Evolutionary conservation across 1,140 invertebrate genomes (phyloP).

Genomic region (Lerema accius): DNA sequence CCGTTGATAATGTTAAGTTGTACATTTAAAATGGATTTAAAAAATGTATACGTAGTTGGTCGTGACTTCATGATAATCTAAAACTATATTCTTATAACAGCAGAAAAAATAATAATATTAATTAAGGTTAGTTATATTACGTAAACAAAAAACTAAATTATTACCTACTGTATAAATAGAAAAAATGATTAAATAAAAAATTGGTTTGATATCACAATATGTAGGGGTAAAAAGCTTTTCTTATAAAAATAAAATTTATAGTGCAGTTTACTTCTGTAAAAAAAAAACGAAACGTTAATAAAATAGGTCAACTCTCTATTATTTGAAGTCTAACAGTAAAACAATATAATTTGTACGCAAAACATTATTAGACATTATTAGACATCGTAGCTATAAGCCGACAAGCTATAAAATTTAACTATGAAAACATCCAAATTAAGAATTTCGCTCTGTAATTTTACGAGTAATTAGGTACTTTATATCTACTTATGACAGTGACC

Average conservation of each 20-base stretch:
- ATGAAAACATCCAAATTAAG: constrained; percentile 42
- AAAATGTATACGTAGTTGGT: constrained; percentile 27
- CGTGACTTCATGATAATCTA: constrained; percentile 12
- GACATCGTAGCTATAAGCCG: constrained; percentile 32
- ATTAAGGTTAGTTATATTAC: no score
- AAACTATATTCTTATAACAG: background rate
- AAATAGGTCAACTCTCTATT: background rate
- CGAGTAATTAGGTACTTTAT: background rate
- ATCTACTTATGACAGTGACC: background rate
- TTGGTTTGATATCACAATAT: constrained; percentile 15
- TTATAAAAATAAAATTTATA: constrained; percentile 28
- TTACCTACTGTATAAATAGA: no score
- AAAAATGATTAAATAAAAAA: no score
- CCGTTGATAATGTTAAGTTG: constrained; percentile 26
- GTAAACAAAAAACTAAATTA: no score
- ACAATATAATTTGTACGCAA: constrained; percentile 26
- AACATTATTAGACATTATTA: constrained; percentile 13
- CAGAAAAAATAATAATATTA: no score
- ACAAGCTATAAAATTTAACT: constrained; percentile 36
- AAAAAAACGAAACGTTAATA: background rate
- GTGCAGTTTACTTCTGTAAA: background rate
- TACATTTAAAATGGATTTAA: constrained; percentile 23
- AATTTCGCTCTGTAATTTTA: constrained; percentile 36
- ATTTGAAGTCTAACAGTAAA: constrained; percentile 24
- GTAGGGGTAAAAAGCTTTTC: constrained; percentile 16